These are phyloP conservation scores for Brachionus calyciflorus DNA, from an alignment of 1,140 invertebrate species.

Conservation along the genomic window DNA sequence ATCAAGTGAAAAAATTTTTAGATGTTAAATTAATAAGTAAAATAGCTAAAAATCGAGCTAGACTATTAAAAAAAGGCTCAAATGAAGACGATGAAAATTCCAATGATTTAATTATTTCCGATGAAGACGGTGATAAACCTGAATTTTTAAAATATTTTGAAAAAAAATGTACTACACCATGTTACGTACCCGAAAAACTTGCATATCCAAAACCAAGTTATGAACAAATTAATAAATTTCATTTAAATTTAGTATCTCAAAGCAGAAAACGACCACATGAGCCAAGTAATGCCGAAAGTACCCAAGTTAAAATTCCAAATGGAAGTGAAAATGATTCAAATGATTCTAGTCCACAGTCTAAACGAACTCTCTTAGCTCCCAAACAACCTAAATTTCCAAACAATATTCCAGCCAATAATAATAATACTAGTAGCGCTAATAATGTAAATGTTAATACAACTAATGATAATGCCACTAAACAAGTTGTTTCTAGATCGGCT, in stretches of 20 bases:
- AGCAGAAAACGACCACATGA: constrained; percentile 32
- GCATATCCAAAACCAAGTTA: constrained; percentile 13
- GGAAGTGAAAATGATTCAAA: constrained; percentile 27
- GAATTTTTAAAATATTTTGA: constrained; percentile 45
- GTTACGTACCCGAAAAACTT: constrained; percentile 1
- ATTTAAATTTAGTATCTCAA: constrained; percentile 21
- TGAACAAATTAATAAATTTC: constrained; percentile 47
- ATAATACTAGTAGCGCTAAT: too few relatives aligned
- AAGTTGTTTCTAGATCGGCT: not conserved
- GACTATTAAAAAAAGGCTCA: not conserved
- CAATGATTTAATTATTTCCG: constrained; percentile 32
- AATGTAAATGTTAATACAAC: too few relatives aligned
- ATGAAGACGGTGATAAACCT: constrained; percentile 17
- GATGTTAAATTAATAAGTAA: constrained; percentile 14
- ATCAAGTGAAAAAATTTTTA: not conserved
- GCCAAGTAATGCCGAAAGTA: not conserved
- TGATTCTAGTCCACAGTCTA: constrained; percentile 23
- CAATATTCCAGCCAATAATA: not conserved
- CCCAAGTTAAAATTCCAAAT: not conserved
- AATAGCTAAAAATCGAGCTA: constrained; percentile 8
- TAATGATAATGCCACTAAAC: not conserved
- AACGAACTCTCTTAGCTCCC: not conserved
- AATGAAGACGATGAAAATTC: constrained; percentile 36
- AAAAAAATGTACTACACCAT: constrained; percentile 9
- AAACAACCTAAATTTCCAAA: not conserved